These are phyloP conservation scores for Linnaemya vulpina DNA, from an alignment of 2,888 invertebrate species.

Conservation along the genomic window DNA sequence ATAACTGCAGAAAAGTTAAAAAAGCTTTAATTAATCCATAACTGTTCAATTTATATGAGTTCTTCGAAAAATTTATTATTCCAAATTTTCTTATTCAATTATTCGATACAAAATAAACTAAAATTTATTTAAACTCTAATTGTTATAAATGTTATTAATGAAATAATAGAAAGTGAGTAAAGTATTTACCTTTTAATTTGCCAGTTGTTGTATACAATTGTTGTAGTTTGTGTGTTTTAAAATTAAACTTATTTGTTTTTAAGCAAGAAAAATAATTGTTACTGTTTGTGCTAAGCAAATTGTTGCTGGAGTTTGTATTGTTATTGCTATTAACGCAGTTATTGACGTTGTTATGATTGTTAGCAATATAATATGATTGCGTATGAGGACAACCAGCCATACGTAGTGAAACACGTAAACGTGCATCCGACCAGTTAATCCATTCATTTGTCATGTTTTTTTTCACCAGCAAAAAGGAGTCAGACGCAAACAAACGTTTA, in stretches of 20 bases:
- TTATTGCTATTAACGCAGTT: conserved; percentile 28
- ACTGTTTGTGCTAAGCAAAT: conserved; percentile 36
- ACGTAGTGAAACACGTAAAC: conserved; percentile 81
- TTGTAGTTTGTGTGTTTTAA: conserved; percentile 79
- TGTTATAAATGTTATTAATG: conserved; percentile 1
- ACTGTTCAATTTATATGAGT: too few species aligned
- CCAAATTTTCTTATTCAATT: too few species aligned
- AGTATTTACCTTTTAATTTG: conserved; percentile 77
- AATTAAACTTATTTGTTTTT: conserved; percentile 77
- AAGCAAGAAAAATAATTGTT: conserved; percentile 68
- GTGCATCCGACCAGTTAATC: conserved; percentile 82
- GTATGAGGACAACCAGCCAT: conserved; percentile 78
- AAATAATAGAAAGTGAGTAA: conserved; percentile 9
- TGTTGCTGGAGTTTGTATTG: conserved; percentile 52
- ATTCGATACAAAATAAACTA: too few species aligned
- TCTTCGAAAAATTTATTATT: too few species aligned
- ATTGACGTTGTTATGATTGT: conserved; percentile 43
- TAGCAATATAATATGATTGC: conserved; percentile 73
- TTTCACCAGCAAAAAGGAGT: background rate
- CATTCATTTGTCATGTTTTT: conserved; percentile 82
- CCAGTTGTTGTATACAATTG: conserved; percentile 77
- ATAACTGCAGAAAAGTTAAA: too few species aligned
- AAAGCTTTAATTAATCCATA: too few species aligned
- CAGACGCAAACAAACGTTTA: background rate
- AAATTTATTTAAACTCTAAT: too few species aligned